Evolutionary conservation across 2,888 invertebrate species (phyloP), one percentile per base, ranked within the genome.

Genomic region (Lycia hirtaria): DNA sequence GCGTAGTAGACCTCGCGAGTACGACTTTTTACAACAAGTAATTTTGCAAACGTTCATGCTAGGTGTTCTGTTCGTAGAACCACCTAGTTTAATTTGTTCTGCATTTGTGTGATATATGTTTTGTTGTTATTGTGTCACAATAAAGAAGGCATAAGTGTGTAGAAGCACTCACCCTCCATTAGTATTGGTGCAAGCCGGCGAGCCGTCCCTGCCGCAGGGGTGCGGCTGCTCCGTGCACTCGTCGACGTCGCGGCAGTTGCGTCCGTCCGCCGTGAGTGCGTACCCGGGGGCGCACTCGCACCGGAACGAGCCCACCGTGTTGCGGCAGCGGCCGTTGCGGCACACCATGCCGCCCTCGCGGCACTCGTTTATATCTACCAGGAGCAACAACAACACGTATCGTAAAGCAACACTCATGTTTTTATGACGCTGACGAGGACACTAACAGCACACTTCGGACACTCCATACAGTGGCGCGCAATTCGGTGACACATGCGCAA

Each of bases 201-300:
- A 41, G 0, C 91, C 91, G 49, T 88, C 87, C 0, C 78, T 62
- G 4, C 91, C 91, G 62, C 91, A 91, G 0, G 89, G 85, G 7
- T 81, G 75, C 14, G 76, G 69, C 56, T 78, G 68, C 68, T 96
- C 96, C 58, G 92, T 88, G 76, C 96, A 96, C 83, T 96, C 96
- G 83, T 96, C 96, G 12, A 96, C 91, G 75, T 96, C 96, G 56
- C 96, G 93, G 78, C 97, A 97, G 78, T 96, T 95, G 65, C 96
- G 94, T 2, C 94, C 94, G 86, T 97, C 97, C 1, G 93, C 92
- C 0, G 95, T 94, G 4, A 97, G 92, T 19, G 94, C 92, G 81
- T 96, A 97, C 0, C 97, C 97, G 15, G 94, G 92, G 4, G 96
- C 95, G 83, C 97, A 97, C 78, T 96, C 96, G 84, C 97, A 97